Percentiles rank a stretch among this genome's conserved stretches.
phyloP scores from a whole-genome alignment of 2,797 vertebrate species.

The Poeciliopsis infans region DNA sequence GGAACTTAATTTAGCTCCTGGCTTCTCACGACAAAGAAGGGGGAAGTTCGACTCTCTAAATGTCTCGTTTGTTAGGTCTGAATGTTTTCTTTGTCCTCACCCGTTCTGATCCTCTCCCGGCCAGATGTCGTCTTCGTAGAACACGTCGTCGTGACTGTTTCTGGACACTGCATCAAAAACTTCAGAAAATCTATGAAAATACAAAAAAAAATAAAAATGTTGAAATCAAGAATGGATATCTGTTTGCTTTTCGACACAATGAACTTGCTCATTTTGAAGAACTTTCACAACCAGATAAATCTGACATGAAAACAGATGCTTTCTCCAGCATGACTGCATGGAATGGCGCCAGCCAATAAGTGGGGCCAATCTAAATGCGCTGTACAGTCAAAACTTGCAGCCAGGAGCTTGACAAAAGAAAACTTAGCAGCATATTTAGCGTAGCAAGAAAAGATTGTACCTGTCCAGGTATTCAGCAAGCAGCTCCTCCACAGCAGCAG shows the following conservation, averaged over 20 bases:
- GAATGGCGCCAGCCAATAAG: background rate
- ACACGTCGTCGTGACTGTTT: constrained; percentile 94
- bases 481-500: constrained; percentile 91
- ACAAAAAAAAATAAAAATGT: background rate
- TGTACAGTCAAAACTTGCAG: background rate
- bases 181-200: constrained; percentile 86
- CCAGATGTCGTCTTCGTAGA: constrained; percentile 99
- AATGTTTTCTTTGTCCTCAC: constrained; percentile 66
- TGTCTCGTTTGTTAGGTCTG: background rate
- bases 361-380: background rate
- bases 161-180: constrained; percentile 89
- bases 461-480: constrained; percentile 94
- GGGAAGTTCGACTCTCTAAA: background rate
- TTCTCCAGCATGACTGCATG: background rate
- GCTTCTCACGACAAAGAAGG: background rate
- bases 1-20: background rate
- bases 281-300: background rate
- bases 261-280: background rate
- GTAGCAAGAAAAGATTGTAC: constrained; percentile 59
- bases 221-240: background rate
- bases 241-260: background rate
- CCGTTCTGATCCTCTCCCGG: constrained; percentile 91
- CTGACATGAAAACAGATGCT: background rate
- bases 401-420: background rate
- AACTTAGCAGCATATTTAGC: background rate